Conservation (phyloP, 2,888 invertebrate species). For the Hyposoter didymator region DNA sequence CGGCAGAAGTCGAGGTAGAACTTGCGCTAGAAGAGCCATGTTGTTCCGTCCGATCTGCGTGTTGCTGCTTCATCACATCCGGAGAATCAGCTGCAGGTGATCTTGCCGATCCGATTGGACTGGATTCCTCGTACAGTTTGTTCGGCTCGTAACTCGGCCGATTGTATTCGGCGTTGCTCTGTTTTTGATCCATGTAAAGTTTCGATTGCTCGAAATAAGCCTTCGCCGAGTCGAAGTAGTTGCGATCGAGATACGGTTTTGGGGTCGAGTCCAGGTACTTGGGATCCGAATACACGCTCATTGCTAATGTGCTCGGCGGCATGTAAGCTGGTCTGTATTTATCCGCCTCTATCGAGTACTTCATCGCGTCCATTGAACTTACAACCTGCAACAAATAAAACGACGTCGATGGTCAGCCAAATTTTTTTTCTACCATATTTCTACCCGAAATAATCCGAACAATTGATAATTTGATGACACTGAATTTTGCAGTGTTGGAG, state of each 20-base stretch:
- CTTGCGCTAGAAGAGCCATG: slow-evolving; percentile 80
- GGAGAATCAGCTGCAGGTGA: slow-evolving; percentile 85
- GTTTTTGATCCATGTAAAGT: slow-evolving; percentile 90
- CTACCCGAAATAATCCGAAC: neutral
- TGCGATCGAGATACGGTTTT: slow-evolving; percentile 87
- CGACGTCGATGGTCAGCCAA: slow-evolving; percentile 3
- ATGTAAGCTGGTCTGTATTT: slow-evolving; percentile 90
- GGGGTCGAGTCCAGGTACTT: slow-evolving; percentile 87
- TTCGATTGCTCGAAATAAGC: slow-evolving; percentile 89
- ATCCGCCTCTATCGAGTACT: slow-evolving; percentile 91
- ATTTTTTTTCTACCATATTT: slow-evolving; percentile 54
- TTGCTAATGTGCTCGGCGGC: slow-evolving; percentile 87
- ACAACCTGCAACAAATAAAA: slow-evolving; percentile 87
- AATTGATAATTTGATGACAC: no score
- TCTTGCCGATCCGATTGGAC: slow-evolving; percentile 84
- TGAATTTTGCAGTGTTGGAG: no score
- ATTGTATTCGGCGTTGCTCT: slow-evolving; percentile 87
- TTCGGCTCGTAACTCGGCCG: slow-evolving; percentile 89
- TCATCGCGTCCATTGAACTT: slow-evolving; percentile 91
- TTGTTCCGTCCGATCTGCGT: slow-evolving; percentile 72
- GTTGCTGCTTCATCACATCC: slow-evolving; percentile 77
- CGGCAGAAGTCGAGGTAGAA: slow-evolving; percentile 87
- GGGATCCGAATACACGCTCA: slow-evolving; percentile 91
- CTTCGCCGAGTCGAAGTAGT: slow-evolving; percentile 90
- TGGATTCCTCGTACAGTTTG: slow-evolving; percentile 87